Conservation (phyloP, 1,140 invertebrate genomes). For the Ostrea edulis region DNA sequence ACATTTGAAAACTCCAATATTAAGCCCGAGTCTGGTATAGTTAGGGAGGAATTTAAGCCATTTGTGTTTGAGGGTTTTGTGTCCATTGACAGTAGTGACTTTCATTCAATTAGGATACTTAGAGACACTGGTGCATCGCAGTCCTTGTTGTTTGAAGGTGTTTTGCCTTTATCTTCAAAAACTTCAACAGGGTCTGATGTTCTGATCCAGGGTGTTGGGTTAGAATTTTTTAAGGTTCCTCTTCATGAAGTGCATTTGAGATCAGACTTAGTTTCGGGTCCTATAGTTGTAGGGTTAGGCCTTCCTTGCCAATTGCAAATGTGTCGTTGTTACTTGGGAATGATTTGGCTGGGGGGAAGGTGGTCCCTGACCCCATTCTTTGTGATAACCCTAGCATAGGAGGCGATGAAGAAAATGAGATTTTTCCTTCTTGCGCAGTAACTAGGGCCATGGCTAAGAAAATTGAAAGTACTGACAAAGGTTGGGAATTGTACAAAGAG, state of each 20-base stretch:
- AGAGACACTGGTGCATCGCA: not conserved
- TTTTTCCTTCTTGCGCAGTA: slow-evolving; percentile 45
- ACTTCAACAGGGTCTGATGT: slow-evolving; percentile 44
- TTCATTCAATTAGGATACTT: not conserved
- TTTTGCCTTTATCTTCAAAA: slow-evolving; percentile 38
- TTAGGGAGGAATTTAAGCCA: slow-evolving; percentile 54
- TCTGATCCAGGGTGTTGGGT: slow-evolving; percentile 54
- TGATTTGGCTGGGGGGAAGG: slow-evolving; percentile 59
- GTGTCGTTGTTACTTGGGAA: slow-evolving; percentile 59
- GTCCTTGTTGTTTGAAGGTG: slow-evolving; percentile 30
- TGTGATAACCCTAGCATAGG: slow-evolving; percentile 37
- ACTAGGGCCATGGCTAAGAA: slow-evolving; percentile 18
- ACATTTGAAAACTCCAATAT: not conserved
- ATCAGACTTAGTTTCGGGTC: slow-evolving; percentile 50
- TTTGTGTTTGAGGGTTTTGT: slow-evolving; percentile 52
- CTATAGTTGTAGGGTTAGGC: slow-evolving; percentile 45
- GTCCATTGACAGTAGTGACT: slow-evolving; percentile 37
- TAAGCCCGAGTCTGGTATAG: not conserved
- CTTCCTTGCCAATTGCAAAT: slow-evolving; percentile 50
- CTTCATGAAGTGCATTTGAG: slow-evolving; percentile 54
- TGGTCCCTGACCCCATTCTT: slow-evolving; percentile 49
- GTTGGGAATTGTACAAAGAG: too few species aligned
- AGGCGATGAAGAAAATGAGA: not conserved
- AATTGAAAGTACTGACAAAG: too few species aligned
- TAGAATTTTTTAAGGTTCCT: slow-evolving; percentile 44